phyloP scores from a whole-genome alignment of 2,113 vertebrate species.

The Equus przewalskii region DNA sequence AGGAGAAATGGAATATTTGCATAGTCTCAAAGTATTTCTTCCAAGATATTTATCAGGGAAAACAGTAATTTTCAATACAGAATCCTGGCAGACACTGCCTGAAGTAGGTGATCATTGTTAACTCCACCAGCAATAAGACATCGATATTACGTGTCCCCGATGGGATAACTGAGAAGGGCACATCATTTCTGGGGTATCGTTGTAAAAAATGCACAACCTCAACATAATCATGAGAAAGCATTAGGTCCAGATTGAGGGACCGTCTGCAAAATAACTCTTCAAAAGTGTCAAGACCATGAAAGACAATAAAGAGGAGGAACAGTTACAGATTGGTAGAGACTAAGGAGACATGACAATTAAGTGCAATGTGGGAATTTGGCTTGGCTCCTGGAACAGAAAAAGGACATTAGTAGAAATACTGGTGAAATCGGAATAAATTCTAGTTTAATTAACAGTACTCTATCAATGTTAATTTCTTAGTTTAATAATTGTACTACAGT shows the following conservation, averaged over 20 bases:
- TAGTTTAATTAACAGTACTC: not conserved
- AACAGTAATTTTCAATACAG: not conserved
- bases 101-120: not conserved
- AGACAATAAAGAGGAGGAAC: not conserved
- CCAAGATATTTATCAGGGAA: not conserved
- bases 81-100: not conserved
- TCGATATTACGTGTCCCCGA: too few relatives aligned
- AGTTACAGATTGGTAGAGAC: not conserved
- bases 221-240: not conserved
- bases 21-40: not conserved
- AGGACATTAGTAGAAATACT: not conserved
- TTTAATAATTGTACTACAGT: not conserved
- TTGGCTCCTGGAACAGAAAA: not conserved
- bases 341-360: not conserved
- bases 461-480: not conserved
- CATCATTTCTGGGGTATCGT: not conserved
- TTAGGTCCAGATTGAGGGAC: not conserved
- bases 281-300: not conserved
- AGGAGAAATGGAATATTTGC: not conserved
- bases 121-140: not conserved
- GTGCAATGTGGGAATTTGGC: not conserved
- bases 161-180: not conserved
- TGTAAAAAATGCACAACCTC: not conserved
- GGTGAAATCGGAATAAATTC: not conserved
- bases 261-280: not conserved